Conservation (phyloP, 2,797 vertebrate species). For the Falco naumanni region DNA sequence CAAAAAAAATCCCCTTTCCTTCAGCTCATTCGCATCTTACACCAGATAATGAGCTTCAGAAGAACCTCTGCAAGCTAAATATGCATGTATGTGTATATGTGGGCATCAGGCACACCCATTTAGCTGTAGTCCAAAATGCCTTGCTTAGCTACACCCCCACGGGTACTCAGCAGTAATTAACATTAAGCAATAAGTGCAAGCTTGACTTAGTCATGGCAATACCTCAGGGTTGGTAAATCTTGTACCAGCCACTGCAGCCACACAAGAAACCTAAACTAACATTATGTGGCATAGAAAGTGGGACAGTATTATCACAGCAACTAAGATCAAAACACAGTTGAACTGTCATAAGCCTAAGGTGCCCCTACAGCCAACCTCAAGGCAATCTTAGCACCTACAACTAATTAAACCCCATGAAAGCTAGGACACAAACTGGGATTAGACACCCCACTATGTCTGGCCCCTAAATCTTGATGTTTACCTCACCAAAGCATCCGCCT, state of each 20-base stretch:
- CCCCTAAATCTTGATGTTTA: constrained; percentile 8
- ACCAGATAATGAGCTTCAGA: not conserved
- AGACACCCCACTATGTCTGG: constrained; percentile 74
- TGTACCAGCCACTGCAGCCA: not conserved
- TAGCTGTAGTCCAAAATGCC: not conserved
- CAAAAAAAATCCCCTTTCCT: not conserved
- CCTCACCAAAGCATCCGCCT: not conserved
- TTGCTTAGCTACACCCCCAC: not conserved
- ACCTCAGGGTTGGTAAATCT: not conserved
- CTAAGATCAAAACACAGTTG: fast-evolving
- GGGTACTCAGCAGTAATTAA: not conserved
- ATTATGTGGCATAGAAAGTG: fast-evolving
- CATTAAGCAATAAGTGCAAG: not conserved
- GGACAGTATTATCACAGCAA: fast-evolving
- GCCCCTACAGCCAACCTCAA: fast-evolving
- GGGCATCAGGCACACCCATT: not conserved
- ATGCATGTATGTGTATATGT: not conserved
- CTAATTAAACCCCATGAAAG: not conserved
- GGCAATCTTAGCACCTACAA: fast-evolving
- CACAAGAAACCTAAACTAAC: not conserved
- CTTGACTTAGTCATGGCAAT: not conserved
- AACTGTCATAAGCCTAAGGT: not conserved
- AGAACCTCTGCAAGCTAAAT: not conserved
- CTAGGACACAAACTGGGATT: constrained; percentile 74
- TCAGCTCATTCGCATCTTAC: not conserved